phyloP scores from a whole-genome alignment of 1,140 invertebrate genomes.

The Drosophila littoralis region DNA sequence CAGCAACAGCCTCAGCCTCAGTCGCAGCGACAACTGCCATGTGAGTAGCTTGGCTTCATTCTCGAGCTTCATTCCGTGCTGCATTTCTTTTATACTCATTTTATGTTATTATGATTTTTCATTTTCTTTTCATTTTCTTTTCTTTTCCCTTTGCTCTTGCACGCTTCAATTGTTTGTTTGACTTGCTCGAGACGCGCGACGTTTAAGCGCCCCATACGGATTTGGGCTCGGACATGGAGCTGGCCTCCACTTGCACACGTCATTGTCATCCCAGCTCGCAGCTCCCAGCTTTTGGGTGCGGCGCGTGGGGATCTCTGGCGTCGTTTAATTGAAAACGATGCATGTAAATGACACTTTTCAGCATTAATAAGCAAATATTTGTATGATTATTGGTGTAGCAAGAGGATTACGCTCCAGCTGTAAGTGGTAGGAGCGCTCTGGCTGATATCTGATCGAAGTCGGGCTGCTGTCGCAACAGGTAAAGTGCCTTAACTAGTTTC shows the following conservation, averaged over 20 bases:
- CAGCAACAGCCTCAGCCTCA: slow-evolving; percentile 20
- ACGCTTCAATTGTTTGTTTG: slow-evolving; percentile 82
- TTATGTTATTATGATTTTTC: slow-evolving; percentile 51
- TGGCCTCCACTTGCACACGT: slow-evolving; percentile 46
- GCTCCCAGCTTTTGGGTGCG: slow-evolving; percentile 36
- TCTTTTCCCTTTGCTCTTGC: slow-evolving; percentile 38
- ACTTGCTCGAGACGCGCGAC: slow-evolving; percentile 53
- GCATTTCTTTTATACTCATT: slow-evolving; percentile 65
- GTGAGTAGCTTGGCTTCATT: slow-evolving; percentile 36
- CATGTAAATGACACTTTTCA: slow-evolving; percentile 84
- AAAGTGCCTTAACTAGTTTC: slow-evolving; percentile 50
- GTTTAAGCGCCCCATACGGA: slow-evolving; percentile 44
- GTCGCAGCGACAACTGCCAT: slow-evolving; percentile 27
- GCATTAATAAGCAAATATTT: slow-evolving; percentile 84
- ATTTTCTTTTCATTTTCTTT: slow-evolving; percentile 55
- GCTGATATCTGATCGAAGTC: slow-evolving; percentile 43
- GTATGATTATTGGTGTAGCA: slow-evolving; percentile 81
- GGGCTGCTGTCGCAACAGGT: slow-evolving; percentile 30
- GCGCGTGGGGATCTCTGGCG: slow-evolving; percentile 62
- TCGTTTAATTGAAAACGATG: slow-evolving; percentile 84
- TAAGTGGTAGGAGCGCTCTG: slow-evolving; percentile 51
- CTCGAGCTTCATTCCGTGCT: slow-evolving; percentile 31
- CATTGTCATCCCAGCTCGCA: slow-evolving; percentile 25
- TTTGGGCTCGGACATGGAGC: slow-evolving; percentile 26
- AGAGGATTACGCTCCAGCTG: slow-evolving; percentile 66